Base-by-base conservation (phyloP, 2,888 invertebrate species). In the Balanococcus diminutus region DNA sequence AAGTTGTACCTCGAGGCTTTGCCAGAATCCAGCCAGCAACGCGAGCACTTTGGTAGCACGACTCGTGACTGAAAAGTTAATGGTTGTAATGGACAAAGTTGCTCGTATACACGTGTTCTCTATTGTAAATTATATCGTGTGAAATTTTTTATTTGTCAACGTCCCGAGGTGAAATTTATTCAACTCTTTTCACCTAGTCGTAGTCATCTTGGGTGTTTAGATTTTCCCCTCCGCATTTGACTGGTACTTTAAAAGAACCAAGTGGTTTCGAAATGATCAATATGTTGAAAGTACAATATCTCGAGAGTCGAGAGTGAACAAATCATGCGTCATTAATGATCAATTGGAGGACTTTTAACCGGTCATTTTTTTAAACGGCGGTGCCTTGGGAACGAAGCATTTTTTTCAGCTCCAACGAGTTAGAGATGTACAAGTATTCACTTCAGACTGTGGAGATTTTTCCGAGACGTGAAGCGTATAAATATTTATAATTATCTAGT, bases 401-500 rank as follows among this genome's bases (percentile, higher is more conserved):
- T 5, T 36, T 36, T 36, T 36, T 5, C 36, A 36, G 36, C 36
- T 36, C 14, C 46, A 56, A 28, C 25, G 16, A 16, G 31, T 67
- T 36, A 36, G 11, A 67, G 8, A 39, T 28, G 19, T 25, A n/a
- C n/a, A n/a, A n/a, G n/a, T n/a, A 3, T 14, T 81, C 72, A n/a
- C 28, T 39, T 8, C 61, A 67, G 28, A 75, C 67, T 11, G n/a
- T 39, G 75, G 31, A 83, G 79, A 75, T 84, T n/a, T 42, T 56
- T 36, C 39, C 36, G 25, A 86, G 83, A 75, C 82, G 56, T 67
- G 75, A 56, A 86, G 84, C 82, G 79, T 79, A 46, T 86, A 83
- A 56, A 86, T 84, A 84, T 86, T 56, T 83, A 56, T 83, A 56
- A 36, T n/a, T 28, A 39, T 51, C 11, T 25, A 19, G 46, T 36